Evolutionary conservation across 2,797 vertebrate genomes (phyloP).

Genomic region (Manis javanica): DNA sequence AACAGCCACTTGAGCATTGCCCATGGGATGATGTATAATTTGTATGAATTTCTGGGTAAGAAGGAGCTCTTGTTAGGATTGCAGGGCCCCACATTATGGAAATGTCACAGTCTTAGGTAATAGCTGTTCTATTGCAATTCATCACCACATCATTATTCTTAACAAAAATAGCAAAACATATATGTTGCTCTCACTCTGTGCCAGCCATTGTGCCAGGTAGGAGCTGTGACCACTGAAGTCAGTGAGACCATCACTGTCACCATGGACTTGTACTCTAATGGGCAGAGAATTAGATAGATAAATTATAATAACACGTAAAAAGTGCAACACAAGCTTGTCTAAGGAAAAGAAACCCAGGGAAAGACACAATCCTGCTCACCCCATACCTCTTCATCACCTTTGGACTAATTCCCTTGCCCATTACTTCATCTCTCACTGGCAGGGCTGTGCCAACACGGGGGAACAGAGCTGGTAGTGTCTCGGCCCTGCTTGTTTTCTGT

Average conservation of each 20-base stretch:
- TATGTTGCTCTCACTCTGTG: background rate
- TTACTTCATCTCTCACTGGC: background rate
- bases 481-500: slow-evolving; percentile 29
- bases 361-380: background rate
- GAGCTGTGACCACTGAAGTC: background rate
- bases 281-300: background rate
- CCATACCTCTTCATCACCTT: background rate
- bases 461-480: background rate
- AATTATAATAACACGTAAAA: background rate
- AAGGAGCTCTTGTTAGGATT: background rate
- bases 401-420: background rate
- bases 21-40: background rate
- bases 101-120: background rate
- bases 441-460: background rate
- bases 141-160: background rate
- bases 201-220: background rate
- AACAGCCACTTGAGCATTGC: background rate
- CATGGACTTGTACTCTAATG: background rate
- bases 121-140: background rate
- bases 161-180: background rate
- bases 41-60: background rate
- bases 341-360: background rate
- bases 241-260: background rate
- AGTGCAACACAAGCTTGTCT: background rate
- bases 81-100: background rate